phyloP scores from a whole-genome alignment of 2,888 invertebrate genomes.

The Synergus laeviventris region DNA sequence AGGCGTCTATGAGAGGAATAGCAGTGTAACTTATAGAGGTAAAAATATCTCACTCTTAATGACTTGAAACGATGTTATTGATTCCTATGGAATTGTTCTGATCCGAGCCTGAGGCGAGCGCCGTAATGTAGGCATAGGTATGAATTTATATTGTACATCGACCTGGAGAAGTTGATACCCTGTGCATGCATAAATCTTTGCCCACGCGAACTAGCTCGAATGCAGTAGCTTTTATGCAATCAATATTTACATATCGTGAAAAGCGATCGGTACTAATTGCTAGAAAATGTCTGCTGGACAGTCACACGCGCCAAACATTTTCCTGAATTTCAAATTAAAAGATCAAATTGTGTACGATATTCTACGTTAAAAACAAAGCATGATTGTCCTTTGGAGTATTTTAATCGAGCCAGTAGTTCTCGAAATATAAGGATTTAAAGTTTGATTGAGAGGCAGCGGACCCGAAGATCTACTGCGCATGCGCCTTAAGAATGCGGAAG shows the following conservation, averaged over 20 bases:
- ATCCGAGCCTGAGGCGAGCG: conserved; percentile 27
- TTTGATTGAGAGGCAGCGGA: background rate
- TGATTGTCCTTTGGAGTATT: background rate
- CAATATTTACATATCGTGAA: conserved; percentile 25
- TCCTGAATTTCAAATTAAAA: background rate
- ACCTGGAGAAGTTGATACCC: conserved; percentile 18
- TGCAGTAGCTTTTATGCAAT: conserved; percentile 34
- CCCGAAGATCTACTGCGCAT: background rate
- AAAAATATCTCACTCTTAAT: background rate
- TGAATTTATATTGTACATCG: conserved; percentile 37
- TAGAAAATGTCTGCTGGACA: conserved; percentile 14
- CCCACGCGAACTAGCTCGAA: conserved; percentile 24
- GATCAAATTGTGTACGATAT: background rate
- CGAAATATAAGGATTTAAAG: background rate
- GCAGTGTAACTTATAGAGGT: background rate
- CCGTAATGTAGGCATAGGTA: conserved; percentile 24
- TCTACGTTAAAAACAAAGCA: background rate
- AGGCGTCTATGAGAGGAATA: no score
- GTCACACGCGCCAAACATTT: conserved; percentile 3
- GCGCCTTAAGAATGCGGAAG: no score
- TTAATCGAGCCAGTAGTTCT: background rate
- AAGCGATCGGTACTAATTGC: conserved; percentile 33
- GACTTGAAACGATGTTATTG: background rate
- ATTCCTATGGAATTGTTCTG: conserved; percentile 6
- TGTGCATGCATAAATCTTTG: conserved; percentile 31